Conservation (phyloP, 2,888 invertebrate genomes). For the Glomeris marginata region DNA sequence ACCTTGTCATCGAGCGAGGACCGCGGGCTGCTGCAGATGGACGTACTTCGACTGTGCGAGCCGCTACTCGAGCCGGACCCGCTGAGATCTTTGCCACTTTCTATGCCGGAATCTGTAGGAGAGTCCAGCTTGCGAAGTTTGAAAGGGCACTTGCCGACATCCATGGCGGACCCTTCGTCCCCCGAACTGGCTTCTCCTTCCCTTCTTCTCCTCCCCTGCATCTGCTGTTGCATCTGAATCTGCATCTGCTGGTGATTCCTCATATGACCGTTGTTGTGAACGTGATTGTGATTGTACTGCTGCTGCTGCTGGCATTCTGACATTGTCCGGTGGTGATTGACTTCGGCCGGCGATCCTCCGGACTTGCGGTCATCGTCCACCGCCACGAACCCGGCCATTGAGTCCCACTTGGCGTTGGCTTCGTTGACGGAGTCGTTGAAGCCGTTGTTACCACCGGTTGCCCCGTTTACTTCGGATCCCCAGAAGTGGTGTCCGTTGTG, state of each 20-base stretch:
- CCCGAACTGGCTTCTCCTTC: slow-evolving; percentile 48
- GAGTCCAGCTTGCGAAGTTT: slow-evolving; percentile 61
- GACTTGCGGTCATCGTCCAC: not conserved
- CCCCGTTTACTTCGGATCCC: not conserved
- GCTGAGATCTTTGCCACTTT: slow-evolving; percentile 76
- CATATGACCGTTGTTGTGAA: not conserved
- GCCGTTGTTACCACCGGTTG: too few relatives aligned
- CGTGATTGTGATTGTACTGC: slow-evolving; percentile 31
- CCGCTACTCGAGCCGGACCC: slow-evolving; percentile 52
- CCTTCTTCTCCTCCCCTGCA: too few relatives aligned
- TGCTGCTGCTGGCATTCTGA: slow-evolving; percentile 41
- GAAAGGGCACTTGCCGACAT: slow-evolving; percentile 41
- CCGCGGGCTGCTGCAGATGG: slow-evolving; percentile 67
- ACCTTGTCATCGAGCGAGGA: slow-evolving; percentile 40
- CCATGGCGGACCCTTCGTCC: slow-evolving; percentile 35
- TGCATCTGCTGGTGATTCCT: slow-evolving; percentile 9
- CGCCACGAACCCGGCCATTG: not conserved
- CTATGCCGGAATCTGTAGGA: slow-evolving; percentile 85
- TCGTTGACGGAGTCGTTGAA: too few relatives aligned
- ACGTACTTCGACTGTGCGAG: slow-evolving; percentile 47
- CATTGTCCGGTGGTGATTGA: not conserved
- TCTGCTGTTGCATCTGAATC: not conserved
- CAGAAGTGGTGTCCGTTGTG: slow-evolving; percentile 1
- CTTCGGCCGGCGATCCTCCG: not conserved
- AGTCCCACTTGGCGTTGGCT: not conserved